Base-by-base conservation (phyloP, 1,140 invertebrate species). In the Pseudomyrmex flavicornis region DNA sequence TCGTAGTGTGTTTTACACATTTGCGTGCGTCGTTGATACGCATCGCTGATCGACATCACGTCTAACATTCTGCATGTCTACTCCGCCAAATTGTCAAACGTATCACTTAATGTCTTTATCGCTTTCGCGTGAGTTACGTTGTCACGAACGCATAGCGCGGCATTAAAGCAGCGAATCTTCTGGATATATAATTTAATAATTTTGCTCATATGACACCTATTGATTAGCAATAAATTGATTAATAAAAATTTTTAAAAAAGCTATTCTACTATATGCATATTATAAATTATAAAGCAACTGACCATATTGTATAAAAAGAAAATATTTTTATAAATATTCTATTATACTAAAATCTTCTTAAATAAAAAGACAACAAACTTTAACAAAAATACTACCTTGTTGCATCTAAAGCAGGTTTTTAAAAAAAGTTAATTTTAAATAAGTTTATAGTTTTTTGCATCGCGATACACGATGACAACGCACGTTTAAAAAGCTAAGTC, bases 41-140 rank as follows among this genome's bases (percentile, higher is more conserved):
- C 76, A 70, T 80, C 76, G 76, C 65, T 50, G 76, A 80, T 80
- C 54, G 35, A 50, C 65, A 80, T 80, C 76, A 56, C 76, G 26
- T 80, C 76, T 48, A 77, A 80, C 66, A 72, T 80, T 79, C 61
- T 13, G n/a, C 44, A 20, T 22, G 48, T 66, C 54, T 54, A 66
- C 52, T 22, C 20, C 26, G 66, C 56, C 76, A 61, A 80, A 80
- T 80, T 72, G 76, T 80, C 66, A 80, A 72, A 70, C 44, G 44
- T 58, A 59, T 56, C 44, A 59, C 20, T 70, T 80, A 72, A 80
- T n/a, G 22, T 80, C 76, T 80, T 61, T 69, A 80, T 80, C 52
- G 52, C 26, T 46, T 22, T 17, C 46, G 46, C 22, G 66, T 22
- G 22, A 48, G 12, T 70, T 58, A 56, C 26, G 54, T 12, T 48